Percentiles rank a stretch among this genome's conserved stretches.
Conservation (phyloP, 2,888 invertebrate genomes). For the Cantharis rufa region DNA sequence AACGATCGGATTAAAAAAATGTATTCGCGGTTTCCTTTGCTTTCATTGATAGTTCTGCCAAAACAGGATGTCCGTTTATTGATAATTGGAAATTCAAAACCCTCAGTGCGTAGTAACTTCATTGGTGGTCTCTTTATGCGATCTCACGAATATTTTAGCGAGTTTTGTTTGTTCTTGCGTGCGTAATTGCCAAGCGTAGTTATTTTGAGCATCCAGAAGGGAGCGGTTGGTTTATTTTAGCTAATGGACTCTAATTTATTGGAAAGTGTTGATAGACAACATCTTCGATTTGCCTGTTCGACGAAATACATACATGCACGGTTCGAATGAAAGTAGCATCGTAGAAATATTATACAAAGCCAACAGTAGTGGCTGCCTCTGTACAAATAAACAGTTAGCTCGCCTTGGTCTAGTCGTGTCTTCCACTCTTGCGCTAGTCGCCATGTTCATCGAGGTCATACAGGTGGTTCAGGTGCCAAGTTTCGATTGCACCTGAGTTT, state of each 20-base stretch:
- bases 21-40: too few relatives aligned
- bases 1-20: too few relatives aligned
- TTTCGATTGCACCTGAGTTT: neutral
- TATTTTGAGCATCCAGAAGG: neutral
- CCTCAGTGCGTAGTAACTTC: neutral
- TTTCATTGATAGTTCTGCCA: too few relatives aligned
- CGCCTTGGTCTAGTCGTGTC: constrained; percentile 1
- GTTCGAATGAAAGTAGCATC: neutral
- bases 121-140: neutral
- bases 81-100: neutral
- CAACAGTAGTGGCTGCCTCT: neutral
- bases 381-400: neutral
- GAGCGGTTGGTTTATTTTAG: neutral
- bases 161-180: neutral
- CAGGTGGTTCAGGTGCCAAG: constrained; percentile 25
- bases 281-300: neutral
- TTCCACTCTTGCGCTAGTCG: constrained; percentile 16
- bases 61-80: neutral
- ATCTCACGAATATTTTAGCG: neutral
- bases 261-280: neutral
- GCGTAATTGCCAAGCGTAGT: neutral
- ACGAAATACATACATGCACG: neutral
- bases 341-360: neutral
- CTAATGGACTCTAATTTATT: neutral
- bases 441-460: constrained; percentile 25